Base-by-base conservation (phyloP, 2,888 invertebrate genomes). In the Crematogaster levior region DNA sequence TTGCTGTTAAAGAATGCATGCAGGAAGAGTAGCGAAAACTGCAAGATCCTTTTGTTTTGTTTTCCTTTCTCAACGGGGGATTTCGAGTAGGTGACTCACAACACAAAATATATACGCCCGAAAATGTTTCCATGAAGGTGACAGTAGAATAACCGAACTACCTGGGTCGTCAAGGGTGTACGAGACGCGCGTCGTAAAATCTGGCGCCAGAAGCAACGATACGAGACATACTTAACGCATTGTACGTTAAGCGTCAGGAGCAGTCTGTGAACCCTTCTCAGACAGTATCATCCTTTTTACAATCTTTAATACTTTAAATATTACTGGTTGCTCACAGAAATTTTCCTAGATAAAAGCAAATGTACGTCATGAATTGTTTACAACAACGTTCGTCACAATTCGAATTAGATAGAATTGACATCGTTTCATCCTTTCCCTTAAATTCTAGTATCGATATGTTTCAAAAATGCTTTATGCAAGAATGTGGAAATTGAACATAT, bases 181-280 rank as follows among this genome's bases (percentile, higher is more conserved):
- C 79, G 86, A 84, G 88, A 86, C 81, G 68, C 70, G 83, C 84
- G 83, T 90, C 88, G 82, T 90, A 90, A 90, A 90, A 85, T 85
- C 81, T 90, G 90, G 89, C 89, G 90, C 90, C 90, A 89, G 85
- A 66, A 75, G 77, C 77, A 84, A 85, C 85, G 90, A 89, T 53
- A 83, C 80, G 83, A 85, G 18, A 83, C 77, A 80, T 84, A 84
- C 83, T 86, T 84, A 86, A 86, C 81, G 58, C 37, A 83, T 51
- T 80, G 72, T 46, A 60, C 66, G 37, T 82, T 3, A 18, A 53
- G n/a, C 18, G 48, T 27, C 61, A 60, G 77, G 63, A 81, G 79
- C 82, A 66, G 77, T 48, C 58, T 30, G 21, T 60, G 66, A n/a
- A 18, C 27, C 58, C 65, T 85, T 75, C 74, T 75, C 60, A 43